phyloP scores from a whole-genome alignment of 1,140 invertebrate species.

The Drosophila santomea region DNA sequence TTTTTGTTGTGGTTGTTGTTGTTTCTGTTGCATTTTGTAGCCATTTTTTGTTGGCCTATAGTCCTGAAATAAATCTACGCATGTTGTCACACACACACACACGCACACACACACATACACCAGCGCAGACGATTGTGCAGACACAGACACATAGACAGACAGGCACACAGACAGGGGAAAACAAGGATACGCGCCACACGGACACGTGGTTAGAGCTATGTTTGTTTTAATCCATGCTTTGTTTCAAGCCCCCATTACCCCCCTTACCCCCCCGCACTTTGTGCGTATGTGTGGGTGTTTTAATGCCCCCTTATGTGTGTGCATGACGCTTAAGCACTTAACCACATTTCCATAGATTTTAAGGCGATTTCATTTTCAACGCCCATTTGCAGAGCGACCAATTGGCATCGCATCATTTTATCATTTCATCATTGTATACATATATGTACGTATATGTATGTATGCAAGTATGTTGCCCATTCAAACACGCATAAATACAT shows the following conservation, averaged over 20 bases:
- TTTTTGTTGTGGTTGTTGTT: neutral
- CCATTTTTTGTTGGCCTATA: conserved; percentile 12
- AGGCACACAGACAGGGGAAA: conserved; percentile 7
- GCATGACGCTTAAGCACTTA: conserved; percentile 61
- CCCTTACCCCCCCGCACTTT: no score
- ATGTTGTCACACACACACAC: conserved; percentile 17
- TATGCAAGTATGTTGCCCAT: neutral
- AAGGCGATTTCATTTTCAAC: conserved; percentile 66
- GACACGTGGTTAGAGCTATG: conserved; percentile 62
- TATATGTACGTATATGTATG: neutral
- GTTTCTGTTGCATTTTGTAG: neutral
- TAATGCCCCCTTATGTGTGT: neutral
- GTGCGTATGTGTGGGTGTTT: conserved; percentile 10
- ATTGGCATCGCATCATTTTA: conserved; percentile 50
- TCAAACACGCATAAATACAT: neutral
- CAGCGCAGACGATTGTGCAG: neutral
- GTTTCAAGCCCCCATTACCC: neutral
- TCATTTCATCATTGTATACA: conserved; percentile 24
- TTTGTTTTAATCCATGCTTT: conserved; percentile 59
- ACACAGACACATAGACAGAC: conserved; percentile 4
- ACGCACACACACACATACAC: conserved; percentile 6
- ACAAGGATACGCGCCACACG: conserved; percentile 41
- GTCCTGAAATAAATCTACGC: conserved; percentile 53
- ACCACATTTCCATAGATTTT: conserved; percentile 76
- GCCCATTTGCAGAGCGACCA: conserved; percentile 65